phyloP scores from a whole-genome alignment of 2,113 vertebrate species.

The Turnix velox region DNA sequence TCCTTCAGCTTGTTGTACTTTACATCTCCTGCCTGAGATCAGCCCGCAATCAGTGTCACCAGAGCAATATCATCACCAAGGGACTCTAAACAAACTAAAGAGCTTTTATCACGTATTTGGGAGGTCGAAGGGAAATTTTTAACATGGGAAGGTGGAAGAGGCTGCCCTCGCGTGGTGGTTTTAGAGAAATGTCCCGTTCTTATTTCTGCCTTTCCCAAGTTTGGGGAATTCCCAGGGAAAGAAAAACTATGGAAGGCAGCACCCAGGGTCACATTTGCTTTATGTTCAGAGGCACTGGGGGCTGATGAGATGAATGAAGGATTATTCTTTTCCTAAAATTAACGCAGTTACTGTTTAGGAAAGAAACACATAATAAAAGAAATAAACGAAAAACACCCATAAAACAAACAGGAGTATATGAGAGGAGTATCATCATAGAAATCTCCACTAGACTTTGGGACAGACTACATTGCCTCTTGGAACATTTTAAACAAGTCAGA shows the following conservation, averaged over 20 bases:
- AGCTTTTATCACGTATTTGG: not conserved
- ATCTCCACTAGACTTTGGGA: not conserved
- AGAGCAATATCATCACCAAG: not conserved
- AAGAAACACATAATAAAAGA: not conserved
- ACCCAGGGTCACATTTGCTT: not conserved
- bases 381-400: not conserved
- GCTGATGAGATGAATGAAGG: not conserved
- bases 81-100: not conserved
- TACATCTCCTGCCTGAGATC: not conserved
- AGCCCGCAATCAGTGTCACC: not conserved
- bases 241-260: not conserved
- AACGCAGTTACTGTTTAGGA: not conserved
- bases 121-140: not conserved
- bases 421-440: not conserved
- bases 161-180: conserved; percentile 42
- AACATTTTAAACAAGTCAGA: not conserved
- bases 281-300: not conserved
- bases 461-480: not conserved
- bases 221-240: not conserved
- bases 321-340: not conserved
- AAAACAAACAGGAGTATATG: not conserved
- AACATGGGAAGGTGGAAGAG: not conserved
- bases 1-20: no score
- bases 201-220: not conserved
- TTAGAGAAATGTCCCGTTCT: not conserved